Conservation (phyloP, 2,888 invertebrate genomes). For the Clunio marinus region DNA sequence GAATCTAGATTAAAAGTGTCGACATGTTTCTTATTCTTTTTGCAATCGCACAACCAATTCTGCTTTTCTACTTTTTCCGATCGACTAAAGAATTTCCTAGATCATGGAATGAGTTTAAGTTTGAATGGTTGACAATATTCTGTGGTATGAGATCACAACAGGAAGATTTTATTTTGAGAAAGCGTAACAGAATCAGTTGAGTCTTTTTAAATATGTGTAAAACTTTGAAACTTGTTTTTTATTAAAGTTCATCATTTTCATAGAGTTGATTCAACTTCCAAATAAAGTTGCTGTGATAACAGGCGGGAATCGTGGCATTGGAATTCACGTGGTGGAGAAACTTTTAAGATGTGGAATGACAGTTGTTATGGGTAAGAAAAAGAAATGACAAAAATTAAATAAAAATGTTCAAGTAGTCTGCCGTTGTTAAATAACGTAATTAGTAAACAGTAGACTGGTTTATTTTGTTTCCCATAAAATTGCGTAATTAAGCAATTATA, state of each 20-base stretch:
- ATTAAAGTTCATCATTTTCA: no score
- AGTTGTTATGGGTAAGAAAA: slow-evolving; percentile 63
- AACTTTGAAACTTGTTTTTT: not conserved
- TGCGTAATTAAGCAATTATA: not conserved
- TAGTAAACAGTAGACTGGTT: not conserved
- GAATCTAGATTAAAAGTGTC: no score
- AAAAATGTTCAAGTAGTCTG: not conserved
- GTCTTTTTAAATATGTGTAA: not conserved
- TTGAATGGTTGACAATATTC: slow-evolving; percentile 49
- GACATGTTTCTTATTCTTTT: not conserved
- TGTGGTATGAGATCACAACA: slow-evolving; percentile 47
- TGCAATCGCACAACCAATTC: not conserved
- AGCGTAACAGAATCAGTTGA: slow-evolving; percentile 49
- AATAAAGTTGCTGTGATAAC: slow-evolving; percentile 76
- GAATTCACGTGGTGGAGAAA: slow-evolving; percentile 69
- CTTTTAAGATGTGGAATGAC: slow-evolving; percentile 71
- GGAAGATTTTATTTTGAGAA: slow-evolving; percentile 46
- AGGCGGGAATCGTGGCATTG: slow-evolving; percentile 83
- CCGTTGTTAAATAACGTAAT: not conserved
- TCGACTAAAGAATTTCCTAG: slow-evolving; percentile 50
- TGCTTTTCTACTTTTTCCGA: slow-evolving; percentile 47
- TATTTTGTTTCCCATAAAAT: not conserved
- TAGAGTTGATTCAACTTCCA: slow-evolving; percentile 60
- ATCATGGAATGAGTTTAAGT: slow-evolving; percentile 50
- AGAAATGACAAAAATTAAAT: no score